phyloP scores from a whole-genome alignment of 2,113 vertebrate genomes.

The Ancistrus triradiatus region DNA sequence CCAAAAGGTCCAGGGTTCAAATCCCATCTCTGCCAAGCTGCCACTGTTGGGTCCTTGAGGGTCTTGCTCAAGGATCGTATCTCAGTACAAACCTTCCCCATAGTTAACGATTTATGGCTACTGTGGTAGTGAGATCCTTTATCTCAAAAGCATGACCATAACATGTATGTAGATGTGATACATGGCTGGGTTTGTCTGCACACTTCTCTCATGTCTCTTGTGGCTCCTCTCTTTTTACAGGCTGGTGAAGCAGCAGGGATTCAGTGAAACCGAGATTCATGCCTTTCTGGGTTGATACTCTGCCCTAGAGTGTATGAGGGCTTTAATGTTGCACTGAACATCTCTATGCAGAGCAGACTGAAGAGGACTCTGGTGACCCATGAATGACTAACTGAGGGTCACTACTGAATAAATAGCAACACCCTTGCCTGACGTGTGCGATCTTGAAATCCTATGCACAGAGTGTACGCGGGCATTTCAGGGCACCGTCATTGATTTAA shows the following conservation, averaged over 20 bases:
- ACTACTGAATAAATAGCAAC: background rate
- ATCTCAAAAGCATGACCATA: no score
- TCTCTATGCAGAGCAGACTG: conserved; percentile 26
- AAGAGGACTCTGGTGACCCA: background rate
- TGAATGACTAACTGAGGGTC: background rate
- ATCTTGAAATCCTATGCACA: conserved; percentile 6
- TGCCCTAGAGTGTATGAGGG: background rate
- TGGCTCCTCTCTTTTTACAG: conserved; percentile 40
- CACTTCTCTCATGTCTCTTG: no score
- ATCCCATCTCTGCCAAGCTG: no score
- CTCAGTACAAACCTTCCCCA: no score
- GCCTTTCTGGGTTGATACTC: conserved; percentile 61
- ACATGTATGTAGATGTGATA: no score
- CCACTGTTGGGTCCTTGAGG: no score
- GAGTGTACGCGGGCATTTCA: background rate
- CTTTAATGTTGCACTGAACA: background rate
- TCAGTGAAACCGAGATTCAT: conserved; percentile 64
- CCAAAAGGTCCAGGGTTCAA: no score
- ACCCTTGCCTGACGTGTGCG: background rate
- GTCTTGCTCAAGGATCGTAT: no score
- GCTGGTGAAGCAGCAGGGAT: conserved; percentile 61
- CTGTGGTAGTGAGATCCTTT: no score
- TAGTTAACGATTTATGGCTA: no score
- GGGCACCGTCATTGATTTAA: background rate
- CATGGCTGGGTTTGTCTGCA: no score